A percentile compares a stretch with the other conserved stretches of the same genome.
Evolutionary conservation across 2,113 vertebrate species (phyloP).

Genomic region (Otis tarda): DNA sequence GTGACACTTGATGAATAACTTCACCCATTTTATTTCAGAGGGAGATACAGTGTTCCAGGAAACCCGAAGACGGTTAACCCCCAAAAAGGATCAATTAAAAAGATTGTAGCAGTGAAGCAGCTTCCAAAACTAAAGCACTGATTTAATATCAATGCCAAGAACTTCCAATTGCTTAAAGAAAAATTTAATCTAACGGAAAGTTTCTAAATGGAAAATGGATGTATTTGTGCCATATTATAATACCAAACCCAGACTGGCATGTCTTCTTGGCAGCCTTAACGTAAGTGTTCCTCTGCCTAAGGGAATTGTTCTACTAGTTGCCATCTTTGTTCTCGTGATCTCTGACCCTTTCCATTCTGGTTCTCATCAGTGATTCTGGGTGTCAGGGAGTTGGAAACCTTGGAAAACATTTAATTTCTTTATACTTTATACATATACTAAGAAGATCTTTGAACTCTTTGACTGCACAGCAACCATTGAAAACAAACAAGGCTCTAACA

Average conservation of each 20-base stretch:
- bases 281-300: not conserved
- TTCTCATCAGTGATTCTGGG: not conserved
- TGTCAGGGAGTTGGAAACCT: not conserved
- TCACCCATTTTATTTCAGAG: constrained; percentile 69
- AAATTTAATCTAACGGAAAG: not conserved
- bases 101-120: constrained; percentile 65
- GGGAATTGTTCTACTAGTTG: not conserved
- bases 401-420: not conserved
- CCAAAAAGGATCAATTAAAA: constrained; percentile 71
- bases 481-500: not conserved
- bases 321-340: not conserved
- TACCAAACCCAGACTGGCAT: not conserved
- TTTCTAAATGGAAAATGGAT: not conserved
- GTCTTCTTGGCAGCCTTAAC: not conserved
- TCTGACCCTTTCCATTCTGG: not conserved
- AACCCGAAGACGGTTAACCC: constrained; percentile 57
- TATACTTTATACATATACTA: not conserved
- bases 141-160: constrained; percentile 48
- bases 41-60: constrained; percentile 44
- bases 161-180: not conserved
- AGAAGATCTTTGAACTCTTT: not conserved
- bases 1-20: constrained; percentile 21
- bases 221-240: not conserved
- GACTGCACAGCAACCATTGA: not conserved
- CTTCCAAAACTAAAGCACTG: constrained; percentile 80